These are phyloP conservation scores for Lepisosteus osseus DNA, from an alignment of 2,113 vertebrate species.

Conservation along the genomic window DNA sequence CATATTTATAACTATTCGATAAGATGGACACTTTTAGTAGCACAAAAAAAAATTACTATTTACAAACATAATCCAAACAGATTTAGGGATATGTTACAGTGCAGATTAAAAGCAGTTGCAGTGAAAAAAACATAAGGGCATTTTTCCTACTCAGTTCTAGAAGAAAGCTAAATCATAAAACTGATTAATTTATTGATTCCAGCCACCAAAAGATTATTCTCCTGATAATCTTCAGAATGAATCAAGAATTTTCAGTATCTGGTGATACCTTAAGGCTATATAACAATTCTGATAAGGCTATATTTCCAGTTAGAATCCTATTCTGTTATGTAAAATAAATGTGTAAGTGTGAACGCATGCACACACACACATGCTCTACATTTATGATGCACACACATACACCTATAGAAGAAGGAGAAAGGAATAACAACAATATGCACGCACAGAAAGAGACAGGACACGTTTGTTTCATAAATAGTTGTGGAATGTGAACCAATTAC, in stretches of 20 bases:
- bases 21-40: constrained; percentile 18
- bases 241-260: neutral
- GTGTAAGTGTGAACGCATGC: neutral
- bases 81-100: constrained; percentile 10
- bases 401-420: neutral
- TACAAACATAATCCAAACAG: constrained; percentile 18
- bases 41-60: constrained; percentile 15
- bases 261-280: neutral
- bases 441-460: neutral
- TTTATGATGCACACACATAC: neutral
- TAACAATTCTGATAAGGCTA: too few species aligned
- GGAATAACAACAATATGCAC: neutral
- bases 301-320: too few species aligned
- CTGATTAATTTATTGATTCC: neutral
- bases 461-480: neutral
- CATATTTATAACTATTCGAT: constrained; percentile 6
- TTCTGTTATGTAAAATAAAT: too few species aligned
- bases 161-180: constrained; percentile 3
- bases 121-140: neutral
- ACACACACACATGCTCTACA: neutral
- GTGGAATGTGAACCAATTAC: neutral
- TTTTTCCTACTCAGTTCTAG: neutral
- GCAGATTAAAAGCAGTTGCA: constrained; percentile 9
- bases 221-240: neutral
- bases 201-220: neutral